Base-by-base conservation (phyloP, 1,140 invertebrate species). In the Leptoteleia sp. region DNA sequence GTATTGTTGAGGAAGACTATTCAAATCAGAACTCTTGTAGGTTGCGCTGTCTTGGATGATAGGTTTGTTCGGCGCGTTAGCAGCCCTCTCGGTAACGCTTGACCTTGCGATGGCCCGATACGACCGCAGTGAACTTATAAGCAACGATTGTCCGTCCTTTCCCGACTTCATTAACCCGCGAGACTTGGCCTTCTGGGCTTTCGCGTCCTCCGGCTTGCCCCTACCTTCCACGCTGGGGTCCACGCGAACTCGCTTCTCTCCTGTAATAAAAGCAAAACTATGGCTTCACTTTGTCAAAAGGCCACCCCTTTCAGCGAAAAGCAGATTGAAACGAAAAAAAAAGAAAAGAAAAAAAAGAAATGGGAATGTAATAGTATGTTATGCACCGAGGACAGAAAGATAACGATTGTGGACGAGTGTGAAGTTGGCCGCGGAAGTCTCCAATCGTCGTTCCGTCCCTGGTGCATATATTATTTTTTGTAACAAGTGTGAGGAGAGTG, bases 221-320 rank as follows among this genome's bases (percentile, higher is more conserved):
- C 88, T 89, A 72, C 87, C 88, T 47, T 90, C 89, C 2, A 87
- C 75, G 42, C 82, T 71, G 29, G 82, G 81, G 64, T 91, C 89
- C 61, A 90, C 89, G 45, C 88, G 85, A 8, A 86, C 67, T 40
- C 89, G 88, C 48, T 91, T 90, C 40, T 91, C 89, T 43, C 89
- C 90, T 85, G 71, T 22, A 82, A 85, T 45, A 38, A 61, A 47
- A 47, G 45, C n/a, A 29, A 89, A 79, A 25, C n/a, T 77, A 77
- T 45, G 27, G 7, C 12, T 35, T 6, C 7, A 1, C 5, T 57
- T 5, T 3, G 37, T 12, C 15, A 17, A 16, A 33, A 22, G 43
- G 12, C 16, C 3, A 29, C 1, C 31, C 5, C 2, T 25, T 38
- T 4, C 16, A 22, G 31, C 48, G 6, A 7, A 37, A 52, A 35